Evolutionary conservation across 2,797 vertebrate genomes (phyloP).

Genomic region (Heterohyrax brucei): DNA sequence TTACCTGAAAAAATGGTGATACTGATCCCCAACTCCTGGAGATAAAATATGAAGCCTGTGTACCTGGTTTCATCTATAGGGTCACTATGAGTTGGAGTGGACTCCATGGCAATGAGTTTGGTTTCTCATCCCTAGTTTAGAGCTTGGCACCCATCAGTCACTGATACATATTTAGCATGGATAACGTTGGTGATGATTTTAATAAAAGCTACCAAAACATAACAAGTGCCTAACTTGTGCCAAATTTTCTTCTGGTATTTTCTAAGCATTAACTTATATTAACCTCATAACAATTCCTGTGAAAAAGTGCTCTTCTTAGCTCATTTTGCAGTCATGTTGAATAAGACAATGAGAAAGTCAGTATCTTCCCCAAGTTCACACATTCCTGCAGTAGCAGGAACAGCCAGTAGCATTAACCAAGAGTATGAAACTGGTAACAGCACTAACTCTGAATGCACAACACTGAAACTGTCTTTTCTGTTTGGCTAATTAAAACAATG

Average conservation of each 20-base stretch:
- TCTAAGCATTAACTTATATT: not conserved
- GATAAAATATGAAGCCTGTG: not conserved
- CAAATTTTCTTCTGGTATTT: not conserved
- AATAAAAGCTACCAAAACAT: not conserved
- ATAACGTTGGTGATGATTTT: not conserved
- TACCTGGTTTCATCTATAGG: not conserved
- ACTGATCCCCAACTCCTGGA: not conserved
- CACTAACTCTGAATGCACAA: not conserved
- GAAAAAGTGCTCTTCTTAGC: not conserved
- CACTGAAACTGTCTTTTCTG: not conserved
- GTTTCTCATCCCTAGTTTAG: not conserved
- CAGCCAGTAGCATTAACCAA: not conserved
- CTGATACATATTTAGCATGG: not conserved
- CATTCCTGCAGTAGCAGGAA: not conserved
- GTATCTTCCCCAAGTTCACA: not conserved
- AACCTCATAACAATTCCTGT: not conserved
- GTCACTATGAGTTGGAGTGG: too few species aligned
- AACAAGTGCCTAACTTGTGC: not conserved
- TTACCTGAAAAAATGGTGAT: not conserved
- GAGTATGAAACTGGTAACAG: constrained; percentile 32
- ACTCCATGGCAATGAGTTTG: too few species aligned
- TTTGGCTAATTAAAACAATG: not conserved
- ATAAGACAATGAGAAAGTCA: not conserved
- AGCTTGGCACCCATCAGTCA: not conserved
- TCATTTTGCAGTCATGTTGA: not conserved